Percentiles rank a stretch among this genome's conserved stretches.
Evolutionary conservation across 2,113 vertebrate genomes (phyloP).

Genomic region (Morphnarchus princeps): DNA sequence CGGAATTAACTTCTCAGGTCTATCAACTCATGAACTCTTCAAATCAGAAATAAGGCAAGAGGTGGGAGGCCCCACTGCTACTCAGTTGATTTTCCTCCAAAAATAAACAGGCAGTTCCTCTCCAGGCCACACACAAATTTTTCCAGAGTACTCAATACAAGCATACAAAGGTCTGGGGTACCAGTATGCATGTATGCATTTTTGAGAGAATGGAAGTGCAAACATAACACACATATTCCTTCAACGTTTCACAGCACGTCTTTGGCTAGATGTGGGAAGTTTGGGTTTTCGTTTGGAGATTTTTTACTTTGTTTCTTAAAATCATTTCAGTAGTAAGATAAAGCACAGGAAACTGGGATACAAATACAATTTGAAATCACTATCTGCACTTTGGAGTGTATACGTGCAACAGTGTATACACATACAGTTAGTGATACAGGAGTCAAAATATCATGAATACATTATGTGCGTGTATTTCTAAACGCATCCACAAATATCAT

Average conservation of each 20-base stretch:
- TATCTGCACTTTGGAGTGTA: neutral
- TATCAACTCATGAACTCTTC: neutral
- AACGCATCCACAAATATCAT: neutral
- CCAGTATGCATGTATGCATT: neutral
- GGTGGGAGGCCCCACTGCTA: neutral
- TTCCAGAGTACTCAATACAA: neutral
- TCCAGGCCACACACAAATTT: neutral
- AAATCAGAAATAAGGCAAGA: neutral
- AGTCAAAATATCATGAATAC: neutral
- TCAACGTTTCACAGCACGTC: accelerated
- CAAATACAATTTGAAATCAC: neutral
- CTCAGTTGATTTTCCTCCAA: neutral
- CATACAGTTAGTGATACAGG: neutral
- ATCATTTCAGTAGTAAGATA: neutral
- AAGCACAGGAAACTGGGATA: neutral
- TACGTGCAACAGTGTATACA: neutral
- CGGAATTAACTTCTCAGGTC: neutral
- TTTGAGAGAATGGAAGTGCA: neutral
- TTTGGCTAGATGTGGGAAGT: neutral
- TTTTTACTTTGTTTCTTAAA: neutral
- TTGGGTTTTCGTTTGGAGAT: neutral
- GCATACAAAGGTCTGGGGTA: neutral
- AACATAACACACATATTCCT: neutral
- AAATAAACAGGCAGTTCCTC: neutral
- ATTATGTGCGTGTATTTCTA: neutral